Evolutionary conservation across 2,888 invertebrate species (phyloP), one percentile per base, ranked within the genome.

Genomic region (Tenthredo amoena): DNA sequence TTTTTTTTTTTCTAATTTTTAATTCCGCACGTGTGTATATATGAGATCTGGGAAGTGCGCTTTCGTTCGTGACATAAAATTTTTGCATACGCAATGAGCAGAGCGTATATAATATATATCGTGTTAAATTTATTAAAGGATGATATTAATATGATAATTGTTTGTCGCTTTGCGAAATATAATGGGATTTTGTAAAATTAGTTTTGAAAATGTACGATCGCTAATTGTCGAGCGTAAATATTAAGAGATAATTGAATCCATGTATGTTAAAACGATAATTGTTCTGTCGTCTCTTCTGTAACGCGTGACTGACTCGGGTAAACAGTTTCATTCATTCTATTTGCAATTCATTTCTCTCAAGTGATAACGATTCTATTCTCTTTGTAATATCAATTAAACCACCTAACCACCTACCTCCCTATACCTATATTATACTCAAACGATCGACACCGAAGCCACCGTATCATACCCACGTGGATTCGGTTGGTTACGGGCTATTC

Each of bases 281-380:
- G 62, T 62, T 62, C 26, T 26, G 10, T 26, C 26, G 62, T 62
- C 62, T 62, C 26, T 62, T 26, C 26, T 26, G 62, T 26, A 26
- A 62, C 62, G 37, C 18, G 34, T 37, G 71, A 7, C 26, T 37
- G 71, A 7, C 26, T 26, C 15, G 21, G n/a, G 37, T 71, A 71
- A 71, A 71, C 71, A 34, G 31, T 71, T 37, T 71, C 37, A 37
- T 71, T 34, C 71, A 65, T 31, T 71, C 7, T 37, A 71, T 71
- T 37, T 37, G 18, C 71, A 71, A 71, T 71, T 71, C 34, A 15
- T 71, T 71, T 71, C 71, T 71, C 71, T 71, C 18, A 71, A 71
- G 34, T 71, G 71, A 37, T 71, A 37, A 68, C 68, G 15, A 37
- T n/a, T 37, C 18, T n/a, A 71, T 71, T 71, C 71, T 18, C 31